These are phyloP conservation scores for Pseudopleuronectes americanus DNA, from an alignment of 2,797 vertebrate species.

Conservation along the genomic window DNA sequence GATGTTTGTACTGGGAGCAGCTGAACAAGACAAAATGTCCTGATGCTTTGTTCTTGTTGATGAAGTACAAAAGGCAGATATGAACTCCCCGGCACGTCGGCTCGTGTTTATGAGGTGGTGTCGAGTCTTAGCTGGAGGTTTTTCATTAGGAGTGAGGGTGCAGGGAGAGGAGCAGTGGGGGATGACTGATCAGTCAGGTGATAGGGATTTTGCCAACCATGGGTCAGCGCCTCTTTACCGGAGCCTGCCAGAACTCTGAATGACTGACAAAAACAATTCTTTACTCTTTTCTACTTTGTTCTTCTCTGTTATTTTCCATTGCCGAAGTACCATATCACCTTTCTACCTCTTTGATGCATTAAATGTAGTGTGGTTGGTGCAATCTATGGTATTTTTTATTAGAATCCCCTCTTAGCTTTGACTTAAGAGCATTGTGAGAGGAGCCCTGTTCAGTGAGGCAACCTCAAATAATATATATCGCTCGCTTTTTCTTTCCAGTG, in stretches of 20 bases:
- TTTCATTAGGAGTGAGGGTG: conserved; percentile 54
- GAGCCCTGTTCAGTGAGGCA: conserved; percentile 23
- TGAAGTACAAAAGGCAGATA: conserved; percentile 37
- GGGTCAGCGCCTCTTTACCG: conserved; percentile 65
- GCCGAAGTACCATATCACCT: background rate
- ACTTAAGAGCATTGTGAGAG: conserved; percentile 1
- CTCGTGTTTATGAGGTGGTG: conserved; percentile 49
- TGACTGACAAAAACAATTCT: conserved; percentile 12
- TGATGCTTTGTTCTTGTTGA: conserved; percentile 30
- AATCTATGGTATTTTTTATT: background rate
- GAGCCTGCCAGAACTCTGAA: conserved; percentile 33
- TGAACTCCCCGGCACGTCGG: conserved; percentile 19
- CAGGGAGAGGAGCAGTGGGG: background rate
- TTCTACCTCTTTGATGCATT: conserved; percentile 23
- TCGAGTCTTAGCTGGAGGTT: conserved; percentile 49
- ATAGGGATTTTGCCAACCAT: conserved; percentile 75
- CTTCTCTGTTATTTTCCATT: background rate
- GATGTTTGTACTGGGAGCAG: conserved; percentile 15
- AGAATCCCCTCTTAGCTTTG: background rate
- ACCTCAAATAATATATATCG: conserved; percentile 24
- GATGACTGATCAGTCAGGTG: conserved; percentile 77
- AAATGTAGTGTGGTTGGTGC: conserved; percentile 25
- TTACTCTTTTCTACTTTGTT: conserved; percentile 4
- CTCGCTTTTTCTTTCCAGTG: conserved; percentile 36
- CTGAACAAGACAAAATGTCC: conserved; percentile 30